Conservation (phyloP, 2,113 vertebrate species). For the Todiramphus saurophagus region DNA sequence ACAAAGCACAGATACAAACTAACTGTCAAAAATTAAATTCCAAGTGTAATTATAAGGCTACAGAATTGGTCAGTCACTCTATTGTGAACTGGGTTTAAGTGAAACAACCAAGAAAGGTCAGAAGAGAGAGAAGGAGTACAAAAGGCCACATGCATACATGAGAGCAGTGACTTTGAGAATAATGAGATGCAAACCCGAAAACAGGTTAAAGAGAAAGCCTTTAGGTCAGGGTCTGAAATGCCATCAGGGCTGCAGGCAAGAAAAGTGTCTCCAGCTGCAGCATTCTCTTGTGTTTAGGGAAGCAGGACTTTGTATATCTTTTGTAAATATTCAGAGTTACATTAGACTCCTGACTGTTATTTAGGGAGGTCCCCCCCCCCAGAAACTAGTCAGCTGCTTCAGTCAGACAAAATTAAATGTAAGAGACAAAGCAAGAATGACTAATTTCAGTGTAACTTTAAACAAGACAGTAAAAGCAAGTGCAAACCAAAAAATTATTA, state of each 20-base stretch:
- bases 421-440: background rate
- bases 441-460: background rate
- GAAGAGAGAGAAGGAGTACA: background rate
- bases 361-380: rapidly evolving
- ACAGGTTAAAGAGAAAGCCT: background rate
- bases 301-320: background rate
- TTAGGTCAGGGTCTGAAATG: background rate
- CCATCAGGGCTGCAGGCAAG: background rate
- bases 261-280: background rate
- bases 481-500: background rate
- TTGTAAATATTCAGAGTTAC: background rate
- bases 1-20: background rate
- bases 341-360: background rate
- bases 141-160: background rate
- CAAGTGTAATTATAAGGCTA: background rate
- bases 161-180: background rate
- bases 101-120: background rate
- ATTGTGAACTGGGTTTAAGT: background rate
- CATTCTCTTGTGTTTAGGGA: background rate
- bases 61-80: background rate
- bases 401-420: background rate
- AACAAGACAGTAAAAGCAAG: background rate
- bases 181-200: background rate
- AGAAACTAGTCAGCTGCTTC: background rate
- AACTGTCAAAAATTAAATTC: background rate